Conservation (phyloP, 2,113 vertebrate species). For the Myocastor coypus region DNA sequence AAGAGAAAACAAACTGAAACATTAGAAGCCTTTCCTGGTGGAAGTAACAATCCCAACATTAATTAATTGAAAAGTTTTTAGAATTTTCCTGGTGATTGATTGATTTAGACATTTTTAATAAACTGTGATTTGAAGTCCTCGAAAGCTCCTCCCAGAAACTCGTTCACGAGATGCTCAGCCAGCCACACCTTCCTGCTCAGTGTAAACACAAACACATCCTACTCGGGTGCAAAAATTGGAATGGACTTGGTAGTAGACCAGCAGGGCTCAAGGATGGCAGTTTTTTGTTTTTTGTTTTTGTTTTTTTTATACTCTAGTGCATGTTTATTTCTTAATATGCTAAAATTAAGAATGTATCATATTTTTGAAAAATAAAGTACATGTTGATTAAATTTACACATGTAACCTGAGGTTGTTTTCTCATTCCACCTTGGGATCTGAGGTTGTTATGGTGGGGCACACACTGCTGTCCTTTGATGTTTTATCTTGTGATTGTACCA, state of each 20-base stretch:
- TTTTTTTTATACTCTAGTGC: not conserved
- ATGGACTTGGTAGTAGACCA: not conserved
- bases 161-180: not conserved
- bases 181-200: not conserved
- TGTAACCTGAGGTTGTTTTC: not conserved
- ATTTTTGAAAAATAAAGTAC: not conserved
- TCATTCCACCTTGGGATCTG: not conserved
- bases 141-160: conserved; percentile 45
- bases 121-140: conserved; percentile 28
- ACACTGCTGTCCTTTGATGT: not conserved
- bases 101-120: conserved; percentile 30
- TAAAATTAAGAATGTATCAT: not conserved
- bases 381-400: conserved; percentile 27
- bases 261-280: not conserved
- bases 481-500: not conserved
- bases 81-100: not conserved
- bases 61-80: conserved; percentile 31
- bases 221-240: not conserved
- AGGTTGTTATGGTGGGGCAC: not conserved
- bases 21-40: not conserved
- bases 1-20: not conserved
- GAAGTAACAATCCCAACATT: conserved; percentile 20
- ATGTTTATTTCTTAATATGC: conserved; percentile 6
- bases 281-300: too few relatives aligned
- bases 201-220: not conserved